phyloP scores from a whole-genome alignment of 2,888 invertebrate species.

The Ptilodon capucinus region DNA sequence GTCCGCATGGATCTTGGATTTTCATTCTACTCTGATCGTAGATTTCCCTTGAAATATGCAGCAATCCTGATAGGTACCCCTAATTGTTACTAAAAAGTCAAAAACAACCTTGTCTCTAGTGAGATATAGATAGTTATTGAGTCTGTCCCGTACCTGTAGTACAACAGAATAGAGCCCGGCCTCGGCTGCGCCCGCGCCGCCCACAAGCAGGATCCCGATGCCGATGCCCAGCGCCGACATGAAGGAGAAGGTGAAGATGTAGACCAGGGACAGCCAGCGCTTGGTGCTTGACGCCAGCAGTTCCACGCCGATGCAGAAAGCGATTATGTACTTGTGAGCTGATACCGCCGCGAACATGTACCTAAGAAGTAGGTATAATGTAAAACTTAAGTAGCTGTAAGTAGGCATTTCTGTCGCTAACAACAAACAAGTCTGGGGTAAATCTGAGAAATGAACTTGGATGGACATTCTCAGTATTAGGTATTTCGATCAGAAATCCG shows the following conservation, averaged over 20 bases:
- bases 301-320: constrained; percentile 94
- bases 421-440: too few relatives aligned
- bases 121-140: neutral
- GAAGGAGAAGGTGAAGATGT: constrained; percentile 89
- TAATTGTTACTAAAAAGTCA: too few relatives aligned
- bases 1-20: too few relatives aligned
- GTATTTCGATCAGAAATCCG: too few relatives aligned
- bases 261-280: constrained; percentile 83
- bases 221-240: constrained; percentile 92
- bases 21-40: too few relatives aligned
- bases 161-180: constrained; percentile 86
- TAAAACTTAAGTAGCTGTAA: too few relatives aligned
- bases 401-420: too few relatives aligned
- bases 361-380: constrained; percentile 62
- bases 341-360: constrained; percentile 94
- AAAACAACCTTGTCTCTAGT: too few relatives aligned
- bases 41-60: too few relatives aligned
- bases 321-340: constrained; percentile 93
- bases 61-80: too few relatives aligned
- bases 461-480: too few relatives aligned
- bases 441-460: too few relatives aligned
- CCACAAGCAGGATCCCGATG: constrained; percentile 86
- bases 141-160: constrained; percentile 83
- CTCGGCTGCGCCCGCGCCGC: constrained; percentile 80
- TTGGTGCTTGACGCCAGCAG: constrained; percentile 87